Evolutionary conservation across 2,797 vertebrate species (phyloP), one percentile per base, ranked within the genome.

Genomic region (Onychomys leucogaster): DNA sequence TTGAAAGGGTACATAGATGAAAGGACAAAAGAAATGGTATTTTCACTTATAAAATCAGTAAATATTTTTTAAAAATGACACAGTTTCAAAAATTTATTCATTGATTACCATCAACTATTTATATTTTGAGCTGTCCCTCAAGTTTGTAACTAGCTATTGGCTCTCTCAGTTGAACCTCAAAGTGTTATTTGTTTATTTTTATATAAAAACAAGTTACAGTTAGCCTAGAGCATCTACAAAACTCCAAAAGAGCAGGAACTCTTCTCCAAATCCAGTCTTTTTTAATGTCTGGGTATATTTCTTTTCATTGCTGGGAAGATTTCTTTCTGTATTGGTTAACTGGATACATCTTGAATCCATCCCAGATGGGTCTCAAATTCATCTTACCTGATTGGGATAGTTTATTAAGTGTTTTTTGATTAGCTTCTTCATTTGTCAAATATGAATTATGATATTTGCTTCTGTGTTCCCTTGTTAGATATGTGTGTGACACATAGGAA

Each of bases 101-200:
- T 96, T 95, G 96, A 94, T 92, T 3, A 89, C 1, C 14, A 75
- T 57, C 57, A 90, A 91, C 86, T 94, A 88, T 95, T 65, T 52
- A 7, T 27, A 77, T 29, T 90, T 5, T 55, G 41, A 41, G 89
- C 65, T 2, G n/a, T 95, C 93, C 71, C 55, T 83, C 17, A 83
- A 41, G 3, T 37, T 41, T 41, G 4, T 41, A 61, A 61, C 17
- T 82, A 82, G 37, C 0, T 41, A 59, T 37, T 14, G 41, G 7
- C n/a, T 41, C 4, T 82, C 16, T 61, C 13, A 23, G 19, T 6
- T 3, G 55, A 94, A 5, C 37, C 57, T 84, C 41, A 41, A 59
- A 59, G 34, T 27, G 25, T 82, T 83, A 11, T 43, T 57, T 55
- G 6, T 37, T 63, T 29, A 63, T 32, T 83, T 59, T n/a, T 2